phyloP scores from a whole-genome alignment of 2,113 vertebrate genomes.

The Crotalus horridus region DNA sequence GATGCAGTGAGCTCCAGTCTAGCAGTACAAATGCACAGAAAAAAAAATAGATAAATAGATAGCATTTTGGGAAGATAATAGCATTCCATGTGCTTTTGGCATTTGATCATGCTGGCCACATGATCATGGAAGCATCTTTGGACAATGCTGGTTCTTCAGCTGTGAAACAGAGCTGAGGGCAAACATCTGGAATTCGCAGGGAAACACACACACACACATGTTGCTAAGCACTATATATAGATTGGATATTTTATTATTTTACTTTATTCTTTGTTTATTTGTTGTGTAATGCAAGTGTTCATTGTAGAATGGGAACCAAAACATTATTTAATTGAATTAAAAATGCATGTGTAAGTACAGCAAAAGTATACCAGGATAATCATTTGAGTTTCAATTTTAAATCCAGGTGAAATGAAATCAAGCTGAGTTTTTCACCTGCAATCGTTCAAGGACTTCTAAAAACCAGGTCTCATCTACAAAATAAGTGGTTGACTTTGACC shows the following conservation, averaged over 20 bases:
- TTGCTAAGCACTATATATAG: too few relatives aligned
- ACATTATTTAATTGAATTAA: not conserved
- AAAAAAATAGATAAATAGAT: not conserved
- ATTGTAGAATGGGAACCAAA: not conserved
- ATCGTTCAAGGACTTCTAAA: too few relatives aligned
- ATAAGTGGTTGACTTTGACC: too few relatives aligned
- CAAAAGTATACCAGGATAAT: not conserved
- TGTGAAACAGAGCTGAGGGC: not conserved
- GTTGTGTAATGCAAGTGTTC: not conserved
- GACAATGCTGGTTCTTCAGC: not conserved
- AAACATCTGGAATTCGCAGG: too few relatives aligned
- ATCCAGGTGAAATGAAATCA: too few relatives aligned
- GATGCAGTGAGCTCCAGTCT: not conserved
- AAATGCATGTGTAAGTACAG: not conserved
- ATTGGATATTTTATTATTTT: not conserved
- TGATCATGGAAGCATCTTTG: not conserved
- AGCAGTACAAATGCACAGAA: not conserved
- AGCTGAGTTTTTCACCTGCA: too few relatives aligned
- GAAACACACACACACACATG: too few relatives aligned
- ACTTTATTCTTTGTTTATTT: not conserved
- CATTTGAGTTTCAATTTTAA: not conserved
- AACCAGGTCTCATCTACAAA: too few relatives aligned
- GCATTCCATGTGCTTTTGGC: not conserved
- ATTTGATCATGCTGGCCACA: not conserved
- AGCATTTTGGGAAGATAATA: not conserved